These are phyloP conservation scores for Origma solitaria DNA, from an alignment of 2,113 vertebrate genomes.

Conservation along the genomic window DNA sequence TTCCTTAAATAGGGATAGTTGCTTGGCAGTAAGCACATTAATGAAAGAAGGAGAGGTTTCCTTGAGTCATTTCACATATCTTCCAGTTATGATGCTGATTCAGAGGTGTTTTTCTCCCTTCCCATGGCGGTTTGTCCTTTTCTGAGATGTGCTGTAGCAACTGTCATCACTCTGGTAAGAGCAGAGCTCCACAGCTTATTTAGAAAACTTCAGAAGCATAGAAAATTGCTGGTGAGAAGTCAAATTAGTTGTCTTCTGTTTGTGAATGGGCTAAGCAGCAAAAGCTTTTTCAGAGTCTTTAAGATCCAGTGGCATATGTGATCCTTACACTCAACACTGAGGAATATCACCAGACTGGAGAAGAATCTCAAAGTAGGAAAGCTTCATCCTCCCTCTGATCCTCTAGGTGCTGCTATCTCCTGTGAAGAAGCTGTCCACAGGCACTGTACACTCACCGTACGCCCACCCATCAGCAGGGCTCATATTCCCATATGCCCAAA, in stretches of 20 bases:
- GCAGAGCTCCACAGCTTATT: not conserved
- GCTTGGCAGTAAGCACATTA: not conserved
- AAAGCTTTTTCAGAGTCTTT: not conserved
- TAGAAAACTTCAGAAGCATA: not conserved
- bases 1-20: not conserved
- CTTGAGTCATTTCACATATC: not conserved
- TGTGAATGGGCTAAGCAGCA: not conserved
- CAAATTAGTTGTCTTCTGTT: not conserved
- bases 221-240: slow-evolving; percentile 1
- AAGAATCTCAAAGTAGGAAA: not conserved
- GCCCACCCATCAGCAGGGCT: not conserved
- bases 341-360: not conserved
- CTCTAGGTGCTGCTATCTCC: not conserved
- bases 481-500: not conserved
- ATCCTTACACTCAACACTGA: not conserved
- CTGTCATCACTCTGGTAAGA: not conserved
- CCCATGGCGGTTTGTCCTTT: not conserved
- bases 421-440: not conserved
- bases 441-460: not conserved
- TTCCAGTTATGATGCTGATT: not conserved
- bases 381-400: not conserved
- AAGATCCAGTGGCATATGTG: not conserved
- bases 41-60: not conserved
- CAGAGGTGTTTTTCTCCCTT: slow-evolving; percentile 5
- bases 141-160: not conserved